Conservation (phyloP, 2,888 invertebrate species). For the Asteroscopus sphinx region DNA sequence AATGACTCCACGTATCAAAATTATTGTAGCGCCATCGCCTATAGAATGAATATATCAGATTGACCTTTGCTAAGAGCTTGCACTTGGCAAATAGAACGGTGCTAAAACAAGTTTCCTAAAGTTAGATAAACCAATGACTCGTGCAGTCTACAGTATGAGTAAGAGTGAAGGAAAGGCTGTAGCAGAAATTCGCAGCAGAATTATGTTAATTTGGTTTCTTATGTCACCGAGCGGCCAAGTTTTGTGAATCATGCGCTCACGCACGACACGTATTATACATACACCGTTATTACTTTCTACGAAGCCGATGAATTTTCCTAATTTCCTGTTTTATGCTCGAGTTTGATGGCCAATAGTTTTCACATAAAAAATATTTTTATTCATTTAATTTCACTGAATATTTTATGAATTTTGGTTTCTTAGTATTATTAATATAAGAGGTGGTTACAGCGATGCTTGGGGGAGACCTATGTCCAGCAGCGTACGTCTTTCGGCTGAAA, state of each 20-base stretch:
- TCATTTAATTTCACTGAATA: not conserved
- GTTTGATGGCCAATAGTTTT: conserved; percentile 26
- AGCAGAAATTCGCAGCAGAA: conserved; percentile 71
- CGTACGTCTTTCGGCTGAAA: too few species aligned
- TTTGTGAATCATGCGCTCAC: conserved; percentile 84
- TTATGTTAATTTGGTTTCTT: conserved; percentile 87
- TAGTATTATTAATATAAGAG: too few species aligned
- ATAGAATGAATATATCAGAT: conserved; percentile 22
- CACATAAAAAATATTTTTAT: not conserved
- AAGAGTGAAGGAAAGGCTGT: conserved; percentile 79
- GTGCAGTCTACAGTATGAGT: conserved; percentile 68
- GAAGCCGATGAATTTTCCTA: conserved; percentile 69
- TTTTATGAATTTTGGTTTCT: not conserved
- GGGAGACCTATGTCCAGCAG: too few species aligned
- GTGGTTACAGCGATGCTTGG: too few species aligned
- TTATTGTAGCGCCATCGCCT: conserved; percentile 9
- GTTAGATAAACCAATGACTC: conserved; percentile 63
- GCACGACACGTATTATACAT: conserved; percentile 70
- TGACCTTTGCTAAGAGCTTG: conserved; percentile 35
- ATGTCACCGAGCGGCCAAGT: conserved; percentile 81
- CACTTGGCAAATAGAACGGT: conserved; percentile 46
- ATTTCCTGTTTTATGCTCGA: conserved; percentile 51
- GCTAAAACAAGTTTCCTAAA: conserved; percentile 54
- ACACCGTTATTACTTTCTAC: conserved; percentile 89
- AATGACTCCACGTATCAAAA: conserved; percentile 3